These are phyloP conservation scores for Arion vulgaris DNA, from an alignment of 1,140 invertebrate genomes.

Conservation along the genomic window DNA sequence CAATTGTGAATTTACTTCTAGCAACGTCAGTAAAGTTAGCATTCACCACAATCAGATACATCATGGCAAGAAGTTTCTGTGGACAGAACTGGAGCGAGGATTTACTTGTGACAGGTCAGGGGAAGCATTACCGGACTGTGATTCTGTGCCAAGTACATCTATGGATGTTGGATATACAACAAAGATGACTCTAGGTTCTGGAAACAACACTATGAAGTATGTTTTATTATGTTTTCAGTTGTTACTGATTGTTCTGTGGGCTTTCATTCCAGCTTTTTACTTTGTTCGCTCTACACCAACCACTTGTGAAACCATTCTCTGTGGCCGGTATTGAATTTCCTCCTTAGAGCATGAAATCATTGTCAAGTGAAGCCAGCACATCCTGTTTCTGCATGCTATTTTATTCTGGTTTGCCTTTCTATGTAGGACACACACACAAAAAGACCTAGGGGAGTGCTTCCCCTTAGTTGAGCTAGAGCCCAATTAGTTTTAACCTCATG, in stretches of 20 bases:
- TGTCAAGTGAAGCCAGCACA: no score
- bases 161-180: slow-evolving; percentile 27
- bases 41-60: slow-evolving; percentile 34
- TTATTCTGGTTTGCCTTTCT: no score
- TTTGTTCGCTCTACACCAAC: no score
- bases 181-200: slow-evolving; percentile 5
- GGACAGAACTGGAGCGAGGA: slow-evolving; percentile 39
- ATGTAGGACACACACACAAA: no score
- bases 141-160: slow-evolving; percentile 11
- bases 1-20: slow-evolving; percentile 26
- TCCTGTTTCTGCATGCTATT: no score
- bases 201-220: slow-evolving; percentile 22
- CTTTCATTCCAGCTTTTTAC: no score
- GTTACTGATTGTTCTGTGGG: neutral
- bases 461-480: no score
- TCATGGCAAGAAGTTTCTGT: slow-evolving; percentile 27
- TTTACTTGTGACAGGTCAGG: slow-evolving; percentile 40
- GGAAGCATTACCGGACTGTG: slow-evolving; percentile 29
- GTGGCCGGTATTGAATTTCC: no score
- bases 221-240: neutral
- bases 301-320: no score
- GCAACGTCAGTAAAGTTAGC: slow-evolving; percentile 21
- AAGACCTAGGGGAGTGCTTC: no score
- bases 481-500: no score
- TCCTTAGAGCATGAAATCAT: no score